Base-by-base conservation (phyloP, 1,140 invertebrate species). In the Conus betulinus region DNA sequence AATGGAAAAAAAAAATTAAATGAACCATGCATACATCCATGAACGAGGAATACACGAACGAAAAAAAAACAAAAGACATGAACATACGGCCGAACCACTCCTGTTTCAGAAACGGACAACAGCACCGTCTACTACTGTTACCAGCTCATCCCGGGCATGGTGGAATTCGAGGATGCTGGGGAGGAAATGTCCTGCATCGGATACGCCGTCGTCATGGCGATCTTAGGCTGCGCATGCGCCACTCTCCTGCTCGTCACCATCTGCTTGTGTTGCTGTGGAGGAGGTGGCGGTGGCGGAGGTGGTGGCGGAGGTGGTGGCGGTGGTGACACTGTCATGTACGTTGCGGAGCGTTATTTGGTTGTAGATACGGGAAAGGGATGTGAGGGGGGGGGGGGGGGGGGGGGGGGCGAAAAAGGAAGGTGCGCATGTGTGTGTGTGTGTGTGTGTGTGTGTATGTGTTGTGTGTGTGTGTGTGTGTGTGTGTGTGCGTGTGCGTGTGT, bases 111-210 rank as follows among this genome's bases (percentile, higher is more conserved):
- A 15, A 83, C 81, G 53, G 81, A 83, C 81, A 83, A 83, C 81
- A 83, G 81, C 53, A 83, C 81, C 8, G 81, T 83, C 13, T 57
- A 83, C 52, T 83, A 83, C 81, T 83, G 81, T 23, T 83, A 83
- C 81, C 81, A 83, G 81, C 81, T 83, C 52, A n/a, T 57, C 53
- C 81, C 81, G 4, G 81, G 81, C 51, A 51, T 55, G 25, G 3
- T 83, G 2, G 81, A 83, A 52, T 83, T 83, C 53, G 81, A 83
- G 7, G 11, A 8, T 23, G 81, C 81, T 8, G 81, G 81, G 7
- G 2, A 55, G 8, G 81, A 83, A n/a, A 83, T 83, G 81, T 83
- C 81, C 1, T 83, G 81, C 52, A 55, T 83, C 3, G 81, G 25
- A 0, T 83, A 83, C 81, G 51, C 53, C 81, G 53, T 55, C 52